Evolutionary conservation across 2,113 vertebrate species (phyloP).

Genomic region (Xiphophorus couchianus): DNA sequence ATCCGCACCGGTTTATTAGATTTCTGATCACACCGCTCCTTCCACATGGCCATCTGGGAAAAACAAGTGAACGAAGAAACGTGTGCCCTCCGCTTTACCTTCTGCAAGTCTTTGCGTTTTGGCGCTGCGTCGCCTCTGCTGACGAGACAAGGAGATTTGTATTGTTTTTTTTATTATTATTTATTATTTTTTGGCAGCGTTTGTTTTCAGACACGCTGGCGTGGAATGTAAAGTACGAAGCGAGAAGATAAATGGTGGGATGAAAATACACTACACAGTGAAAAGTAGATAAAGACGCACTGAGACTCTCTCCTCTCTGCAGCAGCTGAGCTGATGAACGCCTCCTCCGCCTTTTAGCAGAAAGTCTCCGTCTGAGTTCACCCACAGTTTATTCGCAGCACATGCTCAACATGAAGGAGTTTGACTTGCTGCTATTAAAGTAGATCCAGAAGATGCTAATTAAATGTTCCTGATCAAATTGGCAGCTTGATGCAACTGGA

Average conservation of each 20-base stretch:
- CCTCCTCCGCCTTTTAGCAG: slow-evolving; percentile 2
- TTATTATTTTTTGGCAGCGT: background rate
- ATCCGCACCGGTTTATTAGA: slow-evolving; percentile 72
- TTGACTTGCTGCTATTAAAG: slow-evolving; percentile 3
- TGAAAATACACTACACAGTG: slow-evolving; percentile 8
- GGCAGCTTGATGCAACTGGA: slow-evolving; percentile 25
- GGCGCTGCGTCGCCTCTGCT: slow-evolving; percentile 36
- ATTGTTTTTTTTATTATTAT: slow-evolving; percentile 5
- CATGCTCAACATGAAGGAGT: background rate
- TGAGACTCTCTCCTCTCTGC: background rate
- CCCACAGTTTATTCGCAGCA: slow-evolving; percentile 15
- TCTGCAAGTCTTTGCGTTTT: slow-evolving; percentile 29
- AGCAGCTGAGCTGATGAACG: background rate
- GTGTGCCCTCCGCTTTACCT: slow-evolving; percentile 59
- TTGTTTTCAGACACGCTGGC: slow-evolving; percentile 10
- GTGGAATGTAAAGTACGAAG: slow-evolving; percentile 29
- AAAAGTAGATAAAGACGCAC: background rate
- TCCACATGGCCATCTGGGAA: slow-evolving; percentile 68
- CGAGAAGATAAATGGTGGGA: slow-evolving; percentile 13
- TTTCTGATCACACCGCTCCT: slow-evolving; percentile 74
- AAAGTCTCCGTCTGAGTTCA: slow-evolving; percentile 5
- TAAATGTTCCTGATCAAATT: slow-evolving; percentile 4
- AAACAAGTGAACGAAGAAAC: slow-evolving; percentile 48
- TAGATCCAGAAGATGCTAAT: background rate
- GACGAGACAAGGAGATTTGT: slow-evolving; percentile 3